phyloP scores from a whole-genome alignment of 30 jellyfish, hydroid and myxozoan genomes.

The Catostylus mosaicus region DNA sequence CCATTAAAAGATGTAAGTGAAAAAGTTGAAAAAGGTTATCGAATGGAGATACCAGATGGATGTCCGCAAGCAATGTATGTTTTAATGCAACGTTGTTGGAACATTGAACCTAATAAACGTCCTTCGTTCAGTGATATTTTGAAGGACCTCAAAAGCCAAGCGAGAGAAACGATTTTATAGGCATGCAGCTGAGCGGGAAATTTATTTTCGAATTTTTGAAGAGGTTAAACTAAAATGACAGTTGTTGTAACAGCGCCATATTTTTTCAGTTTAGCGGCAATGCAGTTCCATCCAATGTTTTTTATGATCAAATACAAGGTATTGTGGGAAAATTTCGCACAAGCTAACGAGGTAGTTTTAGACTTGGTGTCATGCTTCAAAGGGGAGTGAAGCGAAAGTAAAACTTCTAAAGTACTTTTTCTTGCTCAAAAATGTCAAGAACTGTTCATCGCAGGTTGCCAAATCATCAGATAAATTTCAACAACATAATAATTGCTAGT shows the following conservation, averaged over 20 bases:
- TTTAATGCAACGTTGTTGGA: conserved; percentile 91
- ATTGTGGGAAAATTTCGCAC: too few species aligned
- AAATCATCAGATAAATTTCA: too few species aligned
- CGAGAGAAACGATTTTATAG: conserved; percentile 67
- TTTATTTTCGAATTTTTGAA: neutral
- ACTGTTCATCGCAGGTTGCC: too few species aligned
- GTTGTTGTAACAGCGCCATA: neutral
- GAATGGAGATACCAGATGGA: conserved; percentile 98
- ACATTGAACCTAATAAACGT: conserved; percentile 71
- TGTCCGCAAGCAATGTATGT: conserved; percentile 85
- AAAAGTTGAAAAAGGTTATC: conserved; percentile 85
- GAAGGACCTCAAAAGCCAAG: conserved; percentile 41
- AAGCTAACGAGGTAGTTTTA: too few species aligned
- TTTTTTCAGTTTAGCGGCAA: neutral
- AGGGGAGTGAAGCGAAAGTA: too few species aligned
- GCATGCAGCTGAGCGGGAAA: neutral
- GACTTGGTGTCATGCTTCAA: too few species aligned
- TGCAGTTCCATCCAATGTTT: too few species aligned
- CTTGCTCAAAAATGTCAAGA: too few species aligned
- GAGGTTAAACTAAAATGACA: neutral
- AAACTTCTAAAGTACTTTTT: too few species aligned
- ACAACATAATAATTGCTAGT: too few species aligned
- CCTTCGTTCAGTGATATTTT: conserved; percentile 71
- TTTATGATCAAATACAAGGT: too few species aligned
- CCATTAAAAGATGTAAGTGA: conserved; percentile 87